Percentiles rank a stretch among this genome's conserved stretches.
These are phyloP conservation scores for Paralinhomoeus sp. DNA, from an alignment of 2,888 invertebrate species.

Conservation along the genomic window DNA sequence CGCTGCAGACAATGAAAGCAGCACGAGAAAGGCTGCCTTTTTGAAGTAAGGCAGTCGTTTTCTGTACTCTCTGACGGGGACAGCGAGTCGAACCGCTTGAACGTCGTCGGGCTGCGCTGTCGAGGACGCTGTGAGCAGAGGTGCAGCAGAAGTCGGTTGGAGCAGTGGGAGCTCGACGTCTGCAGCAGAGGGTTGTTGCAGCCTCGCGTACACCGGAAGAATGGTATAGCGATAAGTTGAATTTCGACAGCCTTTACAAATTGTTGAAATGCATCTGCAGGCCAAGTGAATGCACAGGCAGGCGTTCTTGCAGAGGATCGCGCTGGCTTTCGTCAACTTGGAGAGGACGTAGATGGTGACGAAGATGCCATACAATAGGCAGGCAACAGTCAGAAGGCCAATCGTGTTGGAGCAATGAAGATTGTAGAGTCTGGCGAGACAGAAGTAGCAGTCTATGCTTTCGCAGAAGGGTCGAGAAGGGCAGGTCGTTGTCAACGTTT, in stretches of 20 bases:
- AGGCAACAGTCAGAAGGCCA: neutral
- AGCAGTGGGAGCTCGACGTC: too few species aligned
- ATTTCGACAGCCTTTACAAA: too few species aligned
- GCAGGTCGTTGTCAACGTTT: neutral
- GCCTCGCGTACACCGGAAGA: too few species aligned
- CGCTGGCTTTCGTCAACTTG: neutral
- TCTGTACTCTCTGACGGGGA: too few species aligned
- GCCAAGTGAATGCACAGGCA: neutral
- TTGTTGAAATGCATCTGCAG: neutral
- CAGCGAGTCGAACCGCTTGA: too few species aligned
- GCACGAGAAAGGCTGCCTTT: neutral
- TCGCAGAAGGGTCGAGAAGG: conserved; percentile 1
- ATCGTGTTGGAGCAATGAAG: neutral
- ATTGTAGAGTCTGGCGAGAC: neutral
- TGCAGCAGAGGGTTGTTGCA: too few species aligned
- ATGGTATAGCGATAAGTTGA: too few species aligned
- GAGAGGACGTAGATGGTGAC: neutral
- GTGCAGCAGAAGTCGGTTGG: too few species aligned
- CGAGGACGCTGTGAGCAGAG: too few species aligned
- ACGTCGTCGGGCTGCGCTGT: too few species aligned
- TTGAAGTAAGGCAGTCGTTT: too few species aligned
- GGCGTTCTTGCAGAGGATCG: neutral
- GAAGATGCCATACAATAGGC: neutral
- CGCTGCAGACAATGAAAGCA: too few species aligned
- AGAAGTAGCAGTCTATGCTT: neutral